phyloP scores from a whole-genome alignment of 2,113 vertebrate species.

The Orycteropus afer region DNA sequence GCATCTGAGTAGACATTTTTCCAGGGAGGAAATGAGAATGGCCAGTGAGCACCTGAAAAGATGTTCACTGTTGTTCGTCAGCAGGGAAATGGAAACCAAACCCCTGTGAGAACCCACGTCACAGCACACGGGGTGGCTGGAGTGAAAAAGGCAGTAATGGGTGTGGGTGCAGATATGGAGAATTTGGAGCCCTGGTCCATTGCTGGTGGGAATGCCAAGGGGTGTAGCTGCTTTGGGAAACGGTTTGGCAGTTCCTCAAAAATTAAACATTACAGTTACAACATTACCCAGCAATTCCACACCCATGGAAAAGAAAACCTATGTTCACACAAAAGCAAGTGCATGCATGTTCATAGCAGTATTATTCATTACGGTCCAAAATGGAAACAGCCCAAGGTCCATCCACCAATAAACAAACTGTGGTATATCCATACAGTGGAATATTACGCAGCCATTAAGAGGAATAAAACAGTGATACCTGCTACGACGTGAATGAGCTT shows the following conservation, averaged over 20 bases:
- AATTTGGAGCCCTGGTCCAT: background rate
- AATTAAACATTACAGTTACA: background rate
- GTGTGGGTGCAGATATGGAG: background rate
- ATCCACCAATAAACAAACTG: background rate
- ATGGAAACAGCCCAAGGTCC: background rate
- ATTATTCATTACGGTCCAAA: background rate
- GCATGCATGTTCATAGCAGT: background rate
- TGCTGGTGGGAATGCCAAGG: background rate
- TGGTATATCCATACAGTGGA: background rate
- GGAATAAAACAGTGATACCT: background rate
- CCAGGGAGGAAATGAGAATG: background rate
- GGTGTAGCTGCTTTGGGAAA: background rate
- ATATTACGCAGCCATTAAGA: background rate
- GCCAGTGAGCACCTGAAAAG: background rate
- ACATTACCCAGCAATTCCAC: background rate
- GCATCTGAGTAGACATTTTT: background rate
- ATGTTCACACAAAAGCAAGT: background rate
- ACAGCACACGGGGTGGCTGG: background rate
- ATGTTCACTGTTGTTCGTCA: too few species aligned
- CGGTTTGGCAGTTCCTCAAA: background rate
- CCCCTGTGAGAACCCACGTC: background rate
- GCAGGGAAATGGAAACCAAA: background rate
- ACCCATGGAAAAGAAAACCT: background rate
- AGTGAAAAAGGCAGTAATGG: background rate
- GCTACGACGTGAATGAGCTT: background rate